A percentile compares a stretch with the other conserved stretches of the same genome.
Conservation (phyloP, 2,113 vertebrate species). For the Myotis davidii region DNA sequence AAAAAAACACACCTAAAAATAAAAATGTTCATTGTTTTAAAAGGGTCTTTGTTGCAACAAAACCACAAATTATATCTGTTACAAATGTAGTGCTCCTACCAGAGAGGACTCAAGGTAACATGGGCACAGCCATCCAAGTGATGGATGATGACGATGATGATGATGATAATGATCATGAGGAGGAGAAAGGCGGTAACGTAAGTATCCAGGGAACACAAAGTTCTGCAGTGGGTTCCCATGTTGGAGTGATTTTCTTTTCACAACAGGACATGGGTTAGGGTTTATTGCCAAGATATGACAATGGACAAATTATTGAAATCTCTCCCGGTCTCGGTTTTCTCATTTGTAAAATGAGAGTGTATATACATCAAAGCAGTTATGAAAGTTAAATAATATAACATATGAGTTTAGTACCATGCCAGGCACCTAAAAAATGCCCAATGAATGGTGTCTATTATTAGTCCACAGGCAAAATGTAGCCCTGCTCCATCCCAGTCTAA, state of each 20-base stretch:
- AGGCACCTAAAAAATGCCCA: not conserved
- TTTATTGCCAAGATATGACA: not conserved
- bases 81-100: not conserved
- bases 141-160: not conserved
- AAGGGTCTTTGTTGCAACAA: not conserved
- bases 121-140: not conserved
- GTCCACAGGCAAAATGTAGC: not conserved
- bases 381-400: not conserved
- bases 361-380: not conserved
- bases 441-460: not conserved
- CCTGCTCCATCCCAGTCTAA: not conserved
- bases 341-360: not conserved
- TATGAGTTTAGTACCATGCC: not conserved
- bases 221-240: not conserved
- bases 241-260: not conserved
- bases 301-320: not conserved
- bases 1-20: too few relatives aligned
- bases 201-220: not conserved
- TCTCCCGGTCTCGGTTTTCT: not conserved
- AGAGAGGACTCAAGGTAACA: not conserved
- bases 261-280: not conserved
- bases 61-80: not conserved
- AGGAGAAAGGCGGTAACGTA: not conserved
- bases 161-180: not conserved
- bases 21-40: not conserved